Evolutionary conservation across 2,888 invertebrate genomes (phyloP).

Genomic region (Hipparchia sbordonii): DNA sequence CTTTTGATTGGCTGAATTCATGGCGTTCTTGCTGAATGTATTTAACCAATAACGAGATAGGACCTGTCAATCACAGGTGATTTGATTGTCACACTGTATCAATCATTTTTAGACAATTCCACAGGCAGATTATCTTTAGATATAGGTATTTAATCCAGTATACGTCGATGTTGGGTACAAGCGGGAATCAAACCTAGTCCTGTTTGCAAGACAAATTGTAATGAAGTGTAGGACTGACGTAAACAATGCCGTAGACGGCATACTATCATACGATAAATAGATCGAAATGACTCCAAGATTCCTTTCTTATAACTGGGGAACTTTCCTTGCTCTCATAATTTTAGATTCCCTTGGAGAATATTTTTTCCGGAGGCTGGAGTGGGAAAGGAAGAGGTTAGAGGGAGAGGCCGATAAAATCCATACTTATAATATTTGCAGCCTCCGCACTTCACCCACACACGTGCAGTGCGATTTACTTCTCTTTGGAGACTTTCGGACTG

Average conservation of each 20-base stretch:
- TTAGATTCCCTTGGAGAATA: conserved; percentile 74
- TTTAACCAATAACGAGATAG: no score
- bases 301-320: conserved; percentile 69
- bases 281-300: conserved; percentile 58
- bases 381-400: conserved; percentile 57
- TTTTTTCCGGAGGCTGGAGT: conserved; percentile 68
- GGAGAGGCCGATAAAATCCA: conserved; percentile 76
- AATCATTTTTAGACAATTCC: no score
- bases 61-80: no score
- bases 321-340: conserved; percentile 61
- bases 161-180: not conserved
- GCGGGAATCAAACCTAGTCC: not conserved
- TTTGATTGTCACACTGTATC: no score
- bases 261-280: conserved; percentile 7
- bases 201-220: not conserved
- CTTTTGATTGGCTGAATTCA: no score
- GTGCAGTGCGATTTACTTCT: conserved; percentile 68
- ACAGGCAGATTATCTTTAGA: no score
- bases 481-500: conserved; percentile 73
- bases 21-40: no score
- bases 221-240: not conserved
- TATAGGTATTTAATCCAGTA: no score
- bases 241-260: conserved; percentile 16
- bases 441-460: conserved; percentile 73
- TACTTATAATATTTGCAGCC: conserved; percentile 83